phyloP scores from a whole-genome alignment of 1,140 invertebrate genomes.

The Steinernema khuongi region DNA sequence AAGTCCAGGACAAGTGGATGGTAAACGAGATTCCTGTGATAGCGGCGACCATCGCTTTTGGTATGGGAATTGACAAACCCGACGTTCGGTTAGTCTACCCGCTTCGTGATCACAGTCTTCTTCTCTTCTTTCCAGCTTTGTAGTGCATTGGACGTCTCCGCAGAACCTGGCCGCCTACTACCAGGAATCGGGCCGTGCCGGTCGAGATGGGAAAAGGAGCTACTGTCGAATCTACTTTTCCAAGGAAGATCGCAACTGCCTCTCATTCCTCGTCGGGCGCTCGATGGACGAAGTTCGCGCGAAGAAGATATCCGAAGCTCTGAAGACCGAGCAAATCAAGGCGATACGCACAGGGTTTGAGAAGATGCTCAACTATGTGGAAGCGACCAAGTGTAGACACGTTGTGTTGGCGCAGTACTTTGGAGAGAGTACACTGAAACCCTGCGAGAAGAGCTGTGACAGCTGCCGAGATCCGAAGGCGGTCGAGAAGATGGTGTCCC shows the following conservation, averaged over 20 bases:
- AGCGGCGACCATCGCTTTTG: conserved; percentile 59
- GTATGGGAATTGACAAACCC: conserved; percentile 62
- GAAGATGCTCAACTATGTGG: conserved; percentile 33
- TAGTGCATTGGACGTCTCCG: neutral
- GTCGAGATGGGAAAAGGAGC: conserved; percentile 65
- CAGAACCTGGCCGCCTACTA: conserved; percentile 71
- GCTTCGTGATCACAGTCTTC: neutral
- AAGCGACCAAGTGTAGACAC: conserved; percentile 28
- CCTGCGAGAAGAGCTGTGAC: conserved; percentile 25
- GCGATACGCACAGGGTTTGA: conserved; percentile 27
- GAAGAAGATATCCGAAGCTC: conserved; percentile 28
- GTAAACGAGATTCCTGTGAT: conserved; percentile 43
- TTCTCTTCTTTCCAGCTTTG: neutral
- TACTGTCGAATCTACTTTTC: conserved; percentile 10
- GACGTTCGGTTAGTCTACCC: conserved; percentile 57
- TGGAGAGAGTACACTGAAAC: conserved; percentile 21
- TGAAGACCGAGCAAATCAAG: conserved; percentile 31
- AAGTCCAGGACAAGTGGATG: conserved; percentile 68
- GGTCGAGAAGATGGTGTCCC: neutral
- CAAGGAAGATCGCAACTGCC: neutral
- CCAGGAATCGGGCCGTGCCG: conserved; percentile 91
- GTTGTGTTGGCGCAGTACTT: conserved; percentile 26
- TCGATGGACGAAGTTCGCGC: conserved; percentile 13
- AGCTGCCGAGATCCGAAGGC: conserved; percentile 23
- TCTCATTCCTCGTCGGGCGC: neutral